These are phyloP conservation scores for Dusona sp. DNA, from an alignment of 2,888 invertebrate genomes.

Conservation along the genomic window DNA sequence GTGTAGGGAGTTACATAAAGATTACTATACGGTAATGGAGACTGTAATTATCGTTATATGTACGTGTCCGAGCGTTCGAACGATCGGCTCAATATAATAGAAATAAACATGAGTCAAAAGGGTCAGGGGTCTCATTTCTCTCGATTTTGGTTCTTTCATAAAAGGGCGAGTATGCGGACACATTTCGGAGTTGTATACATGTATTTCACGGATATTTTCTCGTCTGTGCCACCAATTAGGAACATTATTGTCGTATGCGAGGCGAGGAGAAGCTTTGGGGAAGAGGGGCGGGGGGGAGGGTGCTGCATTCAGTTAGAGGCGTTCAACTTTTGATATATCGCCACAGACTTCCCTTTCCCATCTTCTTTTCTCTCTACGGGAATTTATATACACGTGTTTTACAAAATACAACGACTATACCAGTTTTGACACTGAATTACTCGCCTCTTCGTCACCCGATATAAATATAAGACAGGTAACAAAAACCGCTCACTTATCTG, in stretches of 20 bases:
- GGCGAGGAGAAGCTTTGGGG: constrained; percentile 1
- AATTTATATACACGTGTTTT: constrained; percentile 37
- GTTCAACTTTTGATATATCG: constrained; percentile 79
- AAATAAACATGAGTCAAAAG: constrained; percentile 56
- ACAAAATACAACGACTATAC: constrained; percentile 20
- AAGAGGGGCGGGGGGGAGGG: constrained; percentile 60
- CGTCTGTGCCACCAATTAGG: constrained; percentile 80
- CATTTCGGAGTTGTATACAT: constrained; percentile 58
- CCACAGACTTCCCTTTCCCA: constrained; percentile 22
- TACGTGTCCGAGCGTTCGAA: constrained; percentile 72
- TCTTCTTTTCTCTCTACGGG: constrained; percentile 3
- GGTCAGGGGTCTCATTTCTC: constrained; percentile 63
- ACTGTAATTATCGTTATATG: constrained; percentile 70
- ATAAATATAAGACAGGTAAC: constrained; percentile 60
- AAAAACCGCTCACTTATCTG: constrained; percentile 48
- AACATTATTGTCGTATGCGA: constrained; percentile 78
- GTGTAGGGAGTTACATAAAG: neutral
- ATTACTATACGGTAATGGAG: neutral
- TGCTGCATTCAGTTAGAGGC: constrained; percentile 71
- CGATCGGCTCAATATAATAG: constrained; percentile 71
- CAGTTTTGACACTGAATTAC: constrained; percentile 37
- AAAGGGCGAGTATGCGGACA: constrained; percentile 67
- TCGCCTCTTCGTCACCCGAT: constrained; percentile 36
- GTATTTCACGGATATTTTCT: constrained; percentile 55
- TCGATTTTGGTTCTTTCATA: constrained; percentile 68